Conservation (phyloP, 2,797 vertebrate species). For the Hydrophis major region DNA sequence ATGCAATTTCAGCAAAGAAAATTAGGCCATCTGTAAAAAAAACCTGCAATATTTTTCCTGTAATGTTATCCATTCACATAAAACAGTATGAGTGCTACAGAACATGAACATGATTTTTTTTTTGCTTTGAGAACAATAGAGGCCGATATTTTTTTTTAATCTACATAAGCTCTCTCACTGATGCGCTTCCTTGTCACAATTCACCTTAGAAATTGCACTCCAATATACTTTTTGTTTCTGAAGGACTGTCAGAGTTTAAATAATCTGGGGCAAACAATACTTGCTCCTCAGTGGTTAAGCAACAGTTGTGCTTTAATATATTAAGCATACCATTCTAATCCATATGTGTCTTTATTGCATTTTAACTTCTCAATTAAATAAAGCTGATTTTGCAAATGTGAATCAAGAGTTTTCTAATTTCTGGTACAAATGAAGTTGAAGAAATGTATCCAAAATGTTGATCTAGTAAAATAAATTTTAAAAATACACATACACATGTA, state of each 20-base stretch:
- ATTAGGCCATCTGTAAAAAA: constrained; percentile 30
- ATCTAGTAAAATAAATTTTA: background rate
- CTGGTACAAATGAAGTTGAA: constrained; percentile 20
- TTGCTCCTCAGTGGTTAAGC: constrained; percentile 33
- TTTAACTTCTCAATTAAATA: constrained; percentile 9
- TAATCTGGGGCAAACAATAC: constrained; percentile 11
- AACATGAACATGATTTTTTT: background rate
- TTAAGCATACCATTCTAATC: constrained; percentile 8
- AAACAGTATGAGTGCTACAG: constrained; percentile 16
- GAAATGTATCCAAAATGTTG: background rate
- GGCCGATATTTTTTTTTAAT: background rate
- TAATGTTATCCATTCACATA: background rate
- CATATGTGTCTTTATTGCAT: background rate
- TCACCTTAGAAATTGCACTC: background rate
- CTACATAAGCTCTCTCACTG: constrained; percentile 17
- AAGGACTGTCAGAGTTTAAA: background rate
- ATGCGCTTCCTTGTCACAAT: background rate
- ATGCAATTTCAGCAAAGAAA: constrained; percentile 44
- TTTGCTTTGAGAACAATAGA: constrained; percentile 22
- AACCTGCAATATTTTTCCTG: constrained; percentile 13
- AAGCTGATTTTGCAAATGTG: background rate
- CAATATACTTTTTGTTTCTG: background rate
- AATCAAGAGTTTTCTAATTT: background rate
- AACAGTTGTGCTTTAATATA: background rate
- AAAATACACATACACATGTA: background rate